Conservation (phyloP, 2,113 vertebrate genomes). For the Scomber japonicus region DNA sequence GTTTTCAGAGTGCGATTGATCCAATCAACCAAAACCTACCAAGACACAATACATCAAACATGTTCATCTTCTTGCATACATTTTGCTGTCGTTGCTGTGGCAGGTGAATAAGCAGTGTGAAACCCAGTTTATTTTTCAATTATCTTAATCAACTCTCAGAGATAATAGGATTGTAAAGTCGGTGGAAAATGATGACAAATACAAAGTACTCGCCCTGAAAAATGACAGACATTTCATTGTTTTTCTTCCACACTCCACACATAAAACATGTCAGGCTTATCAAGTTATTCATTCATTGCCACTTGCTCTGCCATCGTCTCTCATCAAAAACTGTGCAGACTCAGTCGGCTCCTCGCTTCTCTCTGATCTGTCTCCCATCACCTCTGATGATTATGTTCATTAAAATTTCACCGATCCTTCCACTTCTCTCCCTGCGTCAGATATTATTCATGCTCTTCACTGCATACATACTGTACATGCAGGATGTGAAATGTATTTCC, state of each 20-base stretch:
- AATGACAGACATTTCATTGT: neutral
- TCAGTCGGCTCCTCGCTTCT: constrained; percentile 1
- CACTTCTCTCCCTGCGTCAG: constrained; percentile 47
- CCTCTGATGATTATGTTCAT: constrained; percentile 73
- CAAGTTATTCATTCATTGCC: constrained; percentile 21
- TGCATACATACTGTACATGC: constrained; percentile 19
- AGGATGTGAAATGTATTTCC: constrained; percentile 47
- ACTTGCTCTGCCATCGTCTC: constrained; percentile 31
- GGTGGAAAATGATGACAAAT: constrained; percentile 21
- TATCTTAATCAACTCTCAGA: constrained; percentile 12
- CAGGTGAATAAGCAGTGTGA: constrained; percentile 31
- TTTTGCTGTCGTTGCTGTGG: constrained; percentile 11
- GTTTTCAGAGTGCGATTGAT: constrained; percentile 89
- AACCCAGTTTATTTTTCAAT: constrained; percentile 7
- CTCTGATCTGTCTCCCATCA: constrained; percentile 57
- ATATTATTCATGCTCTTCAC: constrained; percentile 54
- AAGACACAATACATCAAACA: constrained; percentile 46
- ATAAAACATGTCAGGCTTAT: neutral
- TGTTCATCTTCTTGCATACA: constrained; percentile 30
- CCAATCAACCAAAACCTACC: constrained; percentile 90
- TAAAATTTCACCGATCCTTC: constrained; percentile 69
- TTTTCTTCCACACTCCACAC: constrained; percentile 3
- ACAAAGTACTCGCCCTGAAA: neutral
- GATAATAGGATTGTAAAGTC: neutral
- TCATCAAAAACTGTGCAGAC: constrained; percentile 21